A percentile compares a stretch with the other conserved stretches of the same genome.
phyloP scores from a whole-genome alignment of 2,113 vertebrate species.

The Anser cygnoides region DNA sequence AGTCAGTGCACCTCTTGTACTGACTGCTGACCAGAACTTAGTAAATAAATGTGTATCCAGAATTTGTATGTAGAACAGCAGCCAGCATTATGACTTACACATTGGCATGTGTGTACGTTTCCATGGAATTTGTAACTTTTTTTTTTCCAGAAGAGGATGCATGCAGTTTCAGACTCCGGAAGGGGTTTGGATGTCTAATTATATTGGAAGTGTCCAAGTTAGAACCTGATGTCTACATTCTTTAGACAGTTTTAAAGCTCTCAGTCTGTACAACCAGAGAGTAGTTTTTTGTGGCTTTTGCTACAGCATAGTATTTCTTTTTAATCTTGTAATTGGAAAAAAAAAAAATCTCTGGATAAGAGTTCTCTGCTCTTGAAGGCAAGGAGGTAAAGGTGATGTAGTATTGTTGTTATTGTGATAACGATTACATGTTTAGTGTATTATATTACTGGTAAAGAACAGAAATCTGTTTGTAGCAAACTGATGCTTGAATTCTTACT shows the following conservation, averaged over 20 bases:
- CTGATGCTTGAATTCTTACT: conserved; percentile 51
- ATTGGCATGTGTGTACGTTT: not conserved
- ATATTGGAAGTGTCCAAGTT: not conserved
- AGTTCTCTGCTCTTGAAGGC: not conserved
- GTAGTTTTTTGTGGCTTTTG: not conserved
- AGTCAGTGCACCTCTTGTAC: not conserved
- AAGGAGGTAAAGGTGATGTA: not conserved
- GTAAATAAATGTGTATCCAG: not conserved
- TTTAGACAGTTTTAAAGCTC: not conserved
- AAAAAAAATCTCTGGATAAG: not conserved
- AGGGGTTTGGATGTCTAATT: not conserved
- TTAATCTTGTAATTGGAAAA: not conserved
- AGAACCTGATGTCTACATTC: not conserved
- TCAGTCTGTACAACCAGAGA: not conserved
- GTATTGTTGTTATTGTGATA: rapidly evolving
- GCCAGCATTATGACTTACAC: not conserved
- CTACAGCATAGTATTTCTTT: not conserved
- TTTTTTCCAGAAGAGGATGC: not conserved
- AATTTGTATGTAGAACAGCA: not conserved
- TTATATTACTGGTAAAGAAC: not conserved
- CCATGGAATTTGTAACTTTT: not conserved
- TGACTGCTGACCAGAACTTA: not conserved
- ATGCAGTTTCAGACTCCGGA: not conserved
- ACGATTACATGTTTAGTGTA: not conserved
- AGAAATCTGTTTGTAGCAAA: not conserved